These are phyloP conservation scores for Sepioteuthis lessoniana DNA, from an alignment of 2,888 invertebrate species.

Conservation along the genomic window DNA sequence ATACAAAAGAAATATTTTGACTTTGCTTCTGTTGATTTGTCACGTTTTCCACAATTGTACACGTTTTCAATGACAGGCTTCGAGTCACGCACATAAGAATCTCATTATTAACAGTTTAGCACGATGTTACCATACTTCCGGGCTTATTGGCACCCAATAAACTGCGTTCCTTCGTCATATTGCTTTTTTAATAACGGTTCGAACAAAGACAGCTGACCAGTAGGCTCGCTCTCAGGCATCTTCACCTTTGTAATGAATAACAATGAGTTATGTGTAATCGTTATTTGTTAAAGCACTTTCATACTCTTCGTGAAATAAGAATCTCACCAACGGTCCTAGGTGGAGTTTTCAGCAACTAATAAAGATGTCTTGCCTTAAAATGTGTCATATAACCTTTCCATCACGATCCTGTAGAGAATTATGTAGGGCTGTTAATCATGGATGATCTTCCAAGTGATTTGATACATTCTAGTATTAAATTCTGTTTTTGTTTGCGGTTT, in stretches of 20 bases:
- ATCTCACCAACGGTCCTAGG: too few relatives aligned
- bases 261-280: not conserved
- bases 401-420: too few relatives aligned
- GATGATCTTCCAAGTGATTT: too few relatives aligned
- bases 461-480: too few relatives aligned
- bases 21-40: not conserved
- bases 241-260: not conserved
- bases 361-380: too few relatives aligned
- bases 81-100: not conserved
- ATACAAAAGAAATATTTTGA: not conserved
- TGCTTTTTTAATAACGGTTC: not conserved
- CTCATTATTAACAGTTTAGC: not conserved
- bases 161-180: not conserved
- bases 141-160: not conserved
- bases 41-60: not conserved
- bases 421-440: too few relatives aligned
- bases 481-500: too few relatives aligned
- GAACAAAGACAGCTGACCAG: not conserved
- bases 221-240: not conserved
- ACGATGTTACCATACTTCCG: not conserved
- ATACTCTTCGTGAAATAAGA: too few relatives aligned
- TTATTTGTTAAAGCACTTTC: too few relatives aligned
- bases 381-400: too few relatives aligned
- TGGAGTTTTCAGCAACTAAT: too few relatives aligned
- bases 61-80: not conserved